A percentile compares a stretch with the other conserved stretches of the same genome.
Evolutionary conservation across 35 echinoderm and acorn worm genomes (phyloP).

Genomic region (Apostichopus californicus): DNA sequence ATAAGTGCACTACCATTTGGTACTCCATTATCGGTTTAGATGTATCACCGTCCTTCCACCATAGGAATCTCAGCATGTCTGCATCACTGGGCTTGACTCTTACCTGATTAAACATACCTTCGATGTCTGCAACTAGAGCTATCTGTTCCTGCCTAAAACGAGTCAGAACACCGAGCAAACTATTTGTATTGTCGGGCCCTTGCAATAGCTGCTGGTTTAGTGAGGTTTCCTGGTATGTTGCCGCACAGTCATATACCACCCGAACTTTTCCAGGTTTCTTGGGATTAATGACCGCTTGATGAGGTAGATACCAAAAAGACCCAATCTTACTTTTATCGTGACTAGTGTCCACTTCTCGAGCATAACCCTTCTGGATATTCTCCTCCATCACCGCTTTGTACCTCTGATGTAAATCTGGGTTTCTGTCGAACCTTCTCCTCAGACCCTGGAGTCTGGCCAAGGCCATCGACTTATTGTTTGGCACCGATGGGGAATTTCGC

Average conservation of each 20-base stretch:
- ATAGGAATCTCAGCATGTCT: conserved; percentile 26
- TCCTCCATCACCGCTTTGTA: conserved; percentile 52
- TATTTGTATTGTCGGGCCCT: conserved; percentile 54
- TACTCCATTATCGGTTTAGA: not conserved
- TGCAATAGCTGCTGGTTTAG: conserved; percentile 57
- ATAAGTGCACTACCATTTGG: conserved; percentile 45
- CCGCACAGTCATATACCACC: conserved; percentile 73
- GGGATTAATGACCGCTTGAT: conserved; percentile 68
- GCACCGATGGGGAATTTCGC: conserved; percentile 25
- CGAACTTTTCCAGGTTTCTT: conserved; percentile 69
- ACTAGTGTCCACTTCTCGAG: conserved; percentile 48
- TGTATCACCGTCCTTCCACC: conserved; percentile 48
- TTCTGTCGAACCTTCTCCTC: conserved; percentile 50
- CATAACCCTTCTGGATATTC: conserved; percentile 65
- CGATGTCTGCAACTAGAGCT: conserved; percentile 44
- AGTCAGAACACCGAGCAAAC: conserved; percentile 46
- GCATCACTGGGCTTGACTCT: conserved; percentile 14
- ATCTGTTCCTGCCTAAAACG: conserved; percentile 56
- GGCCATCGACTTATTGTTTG: conserved; percentile 55
- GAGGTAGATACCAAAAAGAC: conserved; percentile 65
- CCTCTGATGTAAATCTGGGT: conserved; percentile 43
- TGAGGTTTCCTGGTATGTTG: conserved; percentile 57
- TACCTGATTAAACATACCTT: conserved; percentile 59
- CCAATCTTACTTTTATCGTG: conserved; percentile 1
- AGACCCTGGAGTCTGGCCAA: conserved; percentile 49